Conservation (phyloP, 2,888 invertebrate species). For the Tortrix viridana region DNA sequence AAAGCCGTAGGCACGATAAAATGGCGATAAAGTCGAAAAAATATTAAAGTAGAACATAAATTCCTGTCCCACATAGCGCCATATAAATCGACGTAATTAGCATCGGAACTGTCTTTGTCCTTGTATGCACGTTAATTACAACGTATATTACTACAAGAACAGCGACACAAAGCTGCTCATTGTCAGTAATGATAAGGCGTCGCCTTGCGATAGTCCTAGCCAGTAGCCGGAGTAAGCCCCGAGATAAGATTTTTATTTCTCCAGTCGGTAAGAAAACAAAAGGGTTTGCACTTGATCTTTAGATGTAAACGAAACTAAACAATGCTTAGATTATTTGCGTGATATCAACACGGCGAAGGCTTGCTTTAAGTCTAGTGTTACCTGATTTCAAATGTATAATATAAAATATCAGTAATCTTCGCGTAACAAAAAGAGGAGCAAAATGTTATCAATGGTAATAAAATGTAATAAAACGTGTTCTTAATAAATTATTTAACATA, state of each 20-base stretch:
- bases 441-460: constrained; percentile 12
- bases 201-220: constrained; percentile 23
- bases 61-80: constrained; percentile 16
- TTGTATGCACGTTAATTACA: constrained; percentile 19
- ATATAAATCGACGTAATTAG: constrained; percentile 34
- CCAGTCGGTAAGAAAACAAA: constrained; percentile 29
- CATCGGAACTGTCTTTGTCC: constrained; percentile 29
- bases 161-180: constrained; percentile 32
- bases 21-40: constrained; percentile 9
- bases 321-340: constrained; percentile 19
- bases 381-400: not conserved
- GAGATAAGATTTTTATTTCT: constrained; percentile 36
- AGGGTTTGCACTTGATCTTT: constrained; percentile 29
- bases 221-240: constrained; percentile 29
- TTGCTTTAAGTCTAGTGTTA: constrained; percentile 3
- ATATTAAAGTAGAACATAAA: constrained; percentile 10
- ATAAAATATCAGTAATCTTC: constrained; percentile 4
- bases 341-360: constrained; percentile 4
- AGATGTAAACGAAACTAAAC: constrained; percentile 23
- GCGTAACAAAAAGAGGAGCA: constrained; percentile 16
- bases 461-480: constrained; percentile 18
- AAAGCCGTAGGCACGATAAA: constrained; percentile 10
- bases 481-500: constrained; percentile 1
- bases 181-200: constrained; percentile 37
- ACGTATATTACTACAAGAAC: constrained; percentile 19